Percentiles rank a stretch among this genome's conserved stretches.
Evolutionary conservation across 2,888 invertebrate species (phyloP).

Genomic region (Sceliomorpha sp.): DNA sequence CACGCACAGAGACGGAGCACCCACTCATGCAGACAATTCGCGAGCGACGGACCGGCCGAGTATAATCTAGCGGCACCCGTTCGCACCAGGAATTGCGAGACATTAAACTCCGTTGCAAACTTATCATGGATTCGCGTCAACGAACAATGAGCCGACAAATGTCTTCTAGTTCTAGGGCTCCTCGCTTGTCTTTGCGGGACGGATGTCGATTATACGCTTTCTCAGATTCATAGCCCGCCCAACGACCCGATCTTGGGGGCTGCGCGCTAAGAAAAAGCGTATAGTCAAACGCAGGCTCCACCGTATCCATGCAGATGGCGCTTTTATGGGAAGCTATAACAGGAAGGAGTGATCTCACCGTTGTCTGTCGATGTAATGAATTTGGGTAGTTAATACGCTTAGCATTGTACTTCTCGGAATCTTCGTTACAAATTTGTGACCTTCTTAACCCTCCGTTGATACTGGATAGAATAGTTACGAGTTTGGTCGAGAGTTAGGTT

Average conservation of each 20-base stretch:
- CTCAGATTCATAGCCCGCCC: constrained; percentile 44
- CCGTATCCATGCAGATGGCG: constrained; percentile 29
- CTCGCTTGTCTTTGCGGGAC: constrained; percentile 46
- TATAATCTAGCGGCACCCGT: constrained; percentile 51
- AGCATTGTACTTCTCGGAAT: background rate
- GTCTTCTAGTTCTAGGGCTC: constrained; percentile 61
- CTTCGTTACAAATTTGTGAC: background rate
- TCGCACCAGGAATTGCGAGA: constrained; percentile 75
- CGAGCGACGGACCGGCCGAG: constrained; percentile 40
- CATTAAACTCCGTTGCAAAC: constrained; percentile 76
- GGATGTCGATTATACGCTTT: constrained; percentile 51
- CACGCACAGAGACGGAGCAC: constrained; percentile 5
- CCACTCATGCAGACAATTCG: constrained; percentile 49
- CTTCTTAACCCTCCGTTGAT: too few species aligned
- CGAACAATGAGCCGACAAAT: constrained; percentile 79
- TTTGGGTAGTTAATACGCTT: constrained; percentile 39
- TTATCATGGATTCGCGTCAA: constrained; percentile 62
- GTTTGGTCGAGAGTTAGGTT: too few species aligned
- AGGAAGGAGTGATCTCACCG: constrained; percentile 39
- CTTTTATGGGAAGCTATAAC: constrained; percentile 26
- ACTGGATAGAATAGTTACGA: too few species aligned
- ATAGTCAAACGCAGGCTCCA: constrained; percentile 48
- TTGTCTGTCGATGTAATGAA: constrained; percentile 49
- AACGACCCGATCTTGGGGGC: constrained; percentile 48
- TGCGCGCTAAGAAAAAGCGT: constrained; percentile 42